These are phyloP conservation scores for Odiellus spinosus DNA, from an alignment of 2,888 invertebrate genomes.

Conservation along the genomic window DNA sequence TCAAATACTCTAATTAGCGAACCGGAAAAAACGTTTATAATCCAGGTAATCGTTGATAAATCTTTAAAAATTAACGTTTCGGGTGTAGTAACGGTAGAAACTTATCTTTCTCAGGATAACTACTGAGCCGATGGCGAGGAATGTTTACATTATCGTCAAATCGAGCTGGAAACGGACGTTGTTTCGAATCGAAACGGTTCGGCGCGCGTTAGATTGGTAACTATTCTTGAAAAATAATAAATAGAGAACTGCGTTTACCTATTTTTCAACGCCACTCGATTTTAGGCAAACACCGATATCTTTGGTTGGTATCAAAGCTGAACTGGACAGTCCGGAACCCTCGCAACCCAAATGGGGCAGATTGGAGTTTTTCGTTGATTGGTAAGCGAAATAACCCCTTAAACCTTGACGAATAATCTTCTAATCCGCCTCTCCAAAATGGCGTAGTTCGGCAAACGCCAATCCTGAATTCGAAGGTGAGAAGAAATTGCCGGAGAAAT, in stretches of 20 bases:
- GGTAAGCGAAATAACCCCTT: conserved; percentile 42
- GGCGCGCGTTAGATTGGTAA: conserved; percentile 49
- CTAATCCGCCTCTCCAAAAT: too few relatives aligned
- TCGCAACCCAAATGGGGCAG: conserved; percentile 63
- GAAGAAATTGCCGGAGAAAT: conserved; percentile 74
- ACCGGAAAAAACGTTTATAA: conserved; percentile 72
- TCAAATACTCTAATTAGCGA: conserved; percentile 59
- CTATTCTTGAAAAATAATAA: too few relatives aligned
- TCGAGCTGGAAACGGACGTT: conserved; percentile 70
- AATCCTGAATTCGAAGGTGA: conserved; percentile 91
- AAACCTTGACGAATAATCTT: background rate
- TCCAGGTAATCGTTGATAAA: conserved; percentile 53
- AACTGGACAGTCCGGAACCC: conserved; percentile 60
- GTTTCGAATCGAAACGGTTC: conserved; percentile 76
- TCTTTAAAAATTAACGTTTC: background rate
- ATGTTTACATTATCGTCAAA: conserved; percentile 60
- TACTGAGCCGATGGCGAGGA: conserved; percentile 68
- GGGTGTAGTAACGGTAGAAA: background rate
- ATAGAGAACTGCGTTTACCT: background rate
- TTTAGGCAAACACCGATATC: conserved; percentile 74
- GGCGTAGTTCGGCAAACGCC: conserved; percentile 93
- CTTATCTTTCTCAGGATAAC: conserved; percentile 49
- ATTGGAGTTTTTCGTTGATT: conserved; percentile 90
- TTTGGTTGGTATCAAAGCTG: conserved; percentile 78
- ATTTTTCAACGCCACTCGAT: background rate